Conservation (phyloP, 1,140 invertebrate genomes). For the Pomacea maculata region DNA sequence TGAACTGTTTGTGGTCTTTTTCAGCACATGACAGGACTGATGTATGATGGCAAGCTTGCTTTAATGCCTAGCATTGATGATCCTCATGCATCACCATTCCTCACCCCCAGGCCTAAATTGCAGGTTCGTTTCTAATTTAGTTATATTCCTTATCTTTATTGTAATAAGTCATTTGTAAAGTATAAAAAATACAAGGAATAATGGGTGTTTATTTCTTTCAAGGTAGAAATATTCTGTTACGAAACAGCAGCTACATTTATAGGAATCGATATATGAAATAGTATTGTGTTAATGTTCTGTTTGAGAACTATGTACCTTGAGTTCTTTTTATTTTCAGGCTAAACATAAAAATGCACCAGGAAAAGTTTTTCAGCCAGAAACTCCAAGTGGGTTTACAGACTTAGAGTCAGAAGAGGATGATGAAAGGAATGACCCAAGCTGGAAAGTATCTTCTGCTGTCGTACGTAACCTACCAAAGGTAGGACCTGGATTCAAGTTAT, state of each 20-base stretch:
- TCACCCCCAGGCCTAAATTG: constrained; percentile 37
- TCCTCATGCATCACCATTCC: constrained; percentile 38
- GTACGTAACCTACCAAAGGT: constrained; percentile 15
- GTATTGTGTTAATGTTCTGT: background rate
- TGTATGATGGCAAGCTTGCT: constrained; percentile 47
- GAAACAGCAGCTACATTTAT: no score
- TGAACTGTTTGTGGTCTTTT: background rate
- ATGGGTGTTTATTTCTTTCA: no score
- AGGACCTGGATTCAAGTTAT: background rate
- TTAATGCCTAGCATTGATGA: constrained; percentile 47
- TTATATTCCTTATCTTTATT: no score
- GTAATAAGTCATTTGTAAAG: no score
- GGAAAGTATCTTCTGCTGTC: constrained; percentile 27
- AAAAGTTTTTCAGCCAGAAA: background rate
- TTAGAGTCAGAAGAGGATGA: constrained; percentile 29
- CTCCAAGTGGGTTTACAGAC: constrained; percentile 13
- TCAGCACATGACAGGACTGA: constrained; percentile 43
- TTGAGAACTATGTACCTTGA: background rate
- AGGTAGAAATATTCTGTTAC: no score
- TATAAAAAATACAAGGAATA: no score
- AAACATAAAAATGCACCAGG: background rate
- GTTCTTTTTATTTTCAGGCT: background rate
- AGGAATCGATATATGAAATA: no score
- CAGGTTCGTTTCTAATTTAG: constrained; percentile 20
- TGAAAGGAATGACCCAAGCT: constrained; percentile 33